Evolutionary conservation across 2,113 vertebrate species (phyloP).

Genomic region (Emberiza fucata): DNA sequence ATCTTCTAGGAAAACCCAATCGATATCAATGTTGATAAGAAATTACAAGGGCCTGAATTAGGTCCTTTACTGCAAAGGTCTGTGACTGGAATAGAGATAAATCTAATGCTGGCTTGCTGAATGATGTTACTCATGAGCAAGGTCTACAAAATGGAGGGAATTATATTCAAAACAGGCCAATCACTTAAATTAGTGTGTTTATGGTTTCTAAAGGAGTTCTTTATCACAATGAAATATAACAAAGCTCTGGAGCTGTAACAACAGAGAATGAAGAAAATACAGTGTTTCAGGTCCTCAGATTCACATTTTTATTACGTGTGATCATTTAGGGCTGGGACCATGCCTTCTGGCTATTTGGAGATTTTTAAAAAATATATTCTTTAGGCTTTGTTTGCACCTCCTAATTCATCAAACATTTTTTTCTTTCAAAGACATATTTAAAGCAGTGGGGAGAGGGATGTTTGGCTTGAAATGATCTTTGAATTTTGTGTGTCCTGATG

Average conservation of each 20-base stretch:
- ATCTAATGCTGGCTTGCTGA: not conserved
- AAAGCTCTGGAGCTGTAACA: not conserved
- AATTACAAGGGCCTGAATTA: not conserved
- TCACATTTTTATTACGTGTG: not conserved
- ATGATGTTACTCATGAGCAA: not conserved
- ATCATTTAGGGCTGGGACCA: not conserved
- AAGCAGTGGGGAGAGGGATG: not conserved
- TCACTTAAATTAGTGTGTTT: not conserved
- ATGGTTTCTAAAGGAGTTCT: not conserved
- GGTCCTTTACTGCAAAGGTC: not conserved
- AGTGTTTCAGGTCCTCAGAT: not conserved
- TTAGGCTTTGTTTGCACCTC: not conserved
- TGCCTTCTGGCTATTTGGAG: not conserved
- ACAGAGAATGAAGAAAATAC: not conserved
- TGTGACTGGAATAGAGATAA: not conserved
- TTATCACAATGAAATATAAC: not conserved
- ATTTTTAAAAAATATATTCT: not conserved
- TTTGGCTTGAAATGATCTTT: not conserved
- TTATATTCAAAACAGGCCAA: not conserved
- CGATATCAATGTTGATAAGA: not conserved
- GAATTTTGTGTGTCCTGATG: not conserved
- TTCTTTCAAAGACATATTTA: not conserved
- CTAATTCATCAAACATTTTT: not conserved
- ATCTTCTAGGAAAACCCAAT: not conserved
- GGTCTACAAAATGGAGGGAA: not conserved